phyloP scores from a whole-genome alignment of 2,797 vertebrate species.

The Enteromius mattozi region DNA sequence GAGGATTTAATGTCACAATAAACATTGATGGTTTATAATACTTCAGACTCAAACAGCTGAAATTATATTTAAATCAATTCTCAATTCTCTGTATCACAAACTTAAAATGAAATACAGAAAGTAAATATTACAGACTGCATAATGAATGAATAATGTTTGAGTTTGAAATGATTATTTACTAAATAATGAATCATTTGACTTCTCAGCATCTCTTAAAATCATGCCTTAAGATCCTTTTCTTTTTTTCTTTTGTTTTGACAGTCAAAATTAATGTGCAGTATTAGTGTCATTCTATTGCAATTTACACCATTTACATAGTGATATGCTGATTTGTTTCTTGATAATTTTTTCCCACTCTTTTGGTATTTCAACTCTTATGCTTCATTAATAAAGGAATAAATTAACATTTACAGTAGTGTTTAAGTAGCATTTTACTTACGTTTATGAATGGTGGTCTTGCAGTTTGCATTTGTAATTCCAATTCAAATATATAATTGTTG shows the following conservation, averaged over 20 bases:
- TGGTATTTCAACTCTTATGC: neutral
- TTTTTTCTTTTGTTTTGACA: too few species aligned
- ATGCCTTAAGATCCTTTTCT: neutral
- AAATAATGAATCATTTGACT: neutral
- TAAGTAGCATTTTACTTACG: neutral
- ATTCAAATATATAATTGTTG: neutral
- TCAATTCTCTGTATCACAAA: neutral
- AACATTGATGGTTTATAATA: neutral
- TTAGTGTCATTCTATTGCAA: neutral
- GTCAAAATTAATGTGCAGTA: neutral
- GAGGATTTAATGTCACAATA: neutral
- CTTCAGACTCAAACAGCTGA: neutral
- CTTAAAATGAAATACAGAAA: neutral
- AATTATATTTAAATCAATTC: neutral
- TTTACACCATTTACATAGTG: neutral
- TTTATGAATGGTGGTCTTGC: neutral
- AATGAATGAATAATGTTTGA: neutral
- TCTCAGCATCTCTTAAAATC: neutral
- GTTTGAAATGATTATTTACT: constrained; percentile 3
- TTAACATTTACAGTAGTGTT: neutral
- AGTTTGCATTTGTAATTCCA: constrained; percentile 11
- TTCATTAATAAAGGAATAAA: neutral
- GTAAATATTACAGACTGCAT: neutral
- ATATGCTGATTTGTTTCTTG: neutral
- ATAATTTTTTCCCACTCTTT: neutral